Conservation (phyloP, 2,797 vertebrate genomes). For the Florisuga fusca region DNA sequence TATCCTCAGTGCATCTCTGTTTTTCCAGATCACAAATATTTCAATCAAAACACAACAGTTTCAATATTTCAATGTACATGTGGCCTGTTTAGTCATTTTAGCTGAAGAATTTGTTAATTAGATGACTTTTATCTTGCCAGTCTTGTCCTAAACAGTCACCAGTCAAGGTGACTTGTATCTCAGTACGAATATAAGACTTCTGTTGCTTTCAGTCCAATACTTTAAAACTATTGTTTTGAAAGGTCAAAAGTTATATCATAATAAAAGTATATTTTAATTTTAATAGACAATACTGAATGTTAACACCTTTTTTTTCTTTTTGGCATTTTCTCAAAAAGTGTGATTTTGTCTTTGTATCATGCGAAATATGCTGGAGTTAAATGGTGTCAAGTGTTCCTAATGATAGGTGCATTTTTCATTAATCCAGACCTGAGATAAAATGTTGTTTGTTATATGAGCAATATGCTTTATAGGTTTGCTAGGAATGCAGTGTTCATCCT, state of each 20-base stretch:
- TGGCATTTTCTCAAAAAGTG: background rate
- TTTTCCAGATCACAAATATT: background rate
- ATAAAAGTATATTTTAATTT: background rate
- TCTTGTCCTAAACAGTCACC: background rate
- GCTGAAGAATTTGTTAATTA: background rate
- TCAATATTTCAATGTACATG: background rate
- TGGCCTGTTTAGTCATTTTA: background rate
- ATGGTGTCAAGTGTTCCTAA: background rate
- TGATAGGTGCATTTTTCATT: rapidly evolving
- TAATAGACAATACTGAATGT: background rate
- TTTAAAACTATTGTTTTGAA: background rate
- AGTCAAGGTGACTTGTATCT: background rate
- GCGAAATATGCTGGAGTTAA: background rate
- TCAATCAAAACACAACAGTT: background rate
- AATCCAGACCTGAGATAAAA: background rate
- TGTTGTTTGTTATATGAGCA: background rate
- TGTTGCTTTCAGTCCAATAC: background rate
- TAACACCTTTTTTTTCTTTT: background rate
- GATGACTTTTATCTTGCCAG: background rate
- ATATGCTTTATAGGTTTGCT: background rate
- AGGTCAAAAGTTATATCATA: background rate
- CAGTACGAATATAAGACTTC: background rate
- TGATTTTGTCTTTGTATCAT: background rate
- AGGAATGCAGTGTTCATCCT: background rate
- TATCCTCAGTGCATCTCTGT: background rate